Percentiles rank a stretch among this genome's conserved stretches.
Conservation (phyloP, 2,113 vertebrate genomes). For the Xerus inauris region DNA sequence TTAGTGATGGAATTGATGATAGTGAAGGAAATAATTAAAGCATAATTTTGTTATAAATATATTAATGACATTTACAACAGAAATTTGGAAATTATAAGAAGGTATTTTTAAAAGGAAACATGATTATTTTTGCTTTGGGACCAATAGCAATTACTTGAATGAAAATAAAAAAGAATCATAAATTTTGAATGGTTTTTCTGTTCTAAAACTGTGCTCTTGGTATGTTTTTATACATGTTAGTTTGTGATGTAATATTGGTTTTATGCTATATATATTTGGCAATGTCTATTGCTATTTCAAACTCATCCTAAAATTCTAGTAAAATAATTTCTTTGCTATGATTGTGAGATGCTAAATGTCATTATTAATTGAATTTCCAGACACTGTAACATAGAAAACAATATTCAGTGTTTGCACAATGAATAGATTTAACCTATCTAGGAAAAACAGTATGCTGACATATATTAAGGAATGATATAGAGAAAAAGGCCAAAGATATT, state of each 20-base stretch:
- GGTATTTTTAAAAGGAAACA: background rate
- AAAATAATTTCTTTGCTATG: background rate
- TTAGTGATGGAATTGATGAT: background rate
- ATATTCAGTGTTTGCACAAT: background rate
- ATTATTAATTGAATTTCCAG: background rate
- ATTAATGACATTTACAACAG: conserved; percentile 51
- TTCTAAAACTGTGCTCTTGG: background rate
- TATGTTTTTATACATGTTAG: background rate
- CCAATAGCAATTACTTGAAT: conserved; percentile 6
- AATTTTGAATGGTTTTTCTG: background rate
- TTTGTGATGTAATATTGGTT: background rate
- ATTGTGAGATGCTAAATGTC: background rate
- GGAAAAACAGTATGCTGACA: background rate
- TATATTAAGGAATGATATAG: background rate
- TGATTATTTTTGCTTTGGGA: background rate
- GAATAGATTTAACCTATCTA: background rate
- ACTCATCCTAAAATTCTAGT: background rate
- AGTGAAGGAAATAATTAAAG: conserved; percentile 28
- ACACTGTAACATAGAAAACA: background rate
- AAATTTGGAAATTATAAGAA: conserved; percentile 46
- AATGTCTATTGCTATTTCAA: background rate
- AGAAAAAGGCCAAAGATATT: background rate
- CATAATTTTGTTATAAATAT: conserved; percentile 27
- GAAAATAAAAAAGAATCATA: background rate
- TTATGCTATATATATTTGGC: background rate